Conservation (phyloP, 92 coral and sea anemone species). For the Galaxea fascicularis region DNA sequence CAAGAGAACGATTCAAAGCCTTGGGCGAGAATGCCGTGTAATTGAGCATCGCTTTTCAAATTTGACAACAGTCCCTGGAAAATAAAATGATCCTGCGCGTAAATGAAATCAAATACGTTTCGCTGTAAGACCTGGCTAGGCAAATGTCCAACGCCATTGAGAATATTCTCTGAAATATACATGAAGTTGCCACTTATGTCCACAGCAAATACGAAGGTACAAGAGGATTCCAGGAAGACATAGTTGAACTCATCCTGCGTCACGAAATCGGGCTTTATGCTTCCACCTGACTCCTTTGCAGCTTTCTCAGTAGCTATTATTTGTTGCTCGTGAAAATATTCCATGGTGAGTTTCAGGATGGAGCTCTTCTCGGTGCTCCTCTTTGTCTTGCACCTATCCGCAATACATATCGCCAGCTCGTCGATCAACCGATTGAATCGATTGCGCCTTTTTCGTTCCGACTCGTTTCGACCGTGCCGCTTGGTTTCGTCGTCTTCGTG, state of each 20-base stretch:
- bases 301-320: constrained; percentile 6
- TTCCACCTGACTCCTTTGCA: not conserved
- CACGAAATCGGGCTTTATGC: constrained; percentile 11
- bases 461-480: constrained; percentile 23
- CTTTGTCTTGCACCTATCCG: constrained; percentile 24
- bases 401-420: constrained; percentile 2
- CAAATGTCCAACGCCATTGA: constrained; percentile 11
- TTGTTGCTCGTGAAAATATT: constrained; percentile 47
- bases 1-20: constrained; percentile 22
- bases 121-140: constrained; percentile 10
- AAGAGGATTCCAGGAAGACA: constrained; percentile 19
- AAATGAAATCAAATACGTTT: constrained; percentile 10
- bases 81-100: not conserved
- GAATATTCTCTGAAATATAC: constrained; percentile 33
- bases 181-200: constrained; percentile 1
- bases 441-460: constrained; percentile 21
- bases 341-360: constrained; percentile 19
- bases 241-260: constrained; percentile 23
- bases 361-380: constrained; percentile 18
- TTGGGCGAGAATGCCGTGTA: not conserved
- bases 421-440: constrained; percentile 33
- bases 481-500: constrained; percentile 13
- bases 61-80: constrained; percentile 15
- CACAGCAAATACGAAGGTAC: constrained; percentile 20
- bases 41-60: not conserved